These are phyloP conservation scores for Bubalus kerabau DNA, from an alignment of 2,113 vertebrate genomes.

Conservation along the genomic window DNA sequence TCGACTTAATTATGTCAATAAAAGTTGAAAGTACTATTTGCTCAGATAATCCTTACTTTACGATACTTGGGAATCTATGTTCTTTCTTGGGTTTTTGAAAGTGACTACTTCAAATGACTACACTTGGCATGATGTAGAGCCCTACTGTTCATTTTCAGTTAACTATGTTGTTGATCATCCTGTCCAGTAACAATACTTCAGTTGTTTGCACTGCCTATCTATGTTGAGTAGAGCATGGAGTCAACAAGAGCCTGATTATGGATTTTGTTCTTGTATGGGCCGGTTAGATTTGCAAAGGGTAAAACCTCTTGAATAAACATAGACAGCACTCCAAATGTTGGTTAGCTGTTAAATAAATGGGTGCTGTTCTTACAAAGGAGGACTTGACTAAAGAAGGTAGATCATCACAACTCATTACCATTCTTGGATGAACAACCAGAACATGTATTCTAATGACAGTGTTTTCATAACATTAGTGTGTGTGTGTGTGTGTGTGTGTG, in stretches of 20 bases:
- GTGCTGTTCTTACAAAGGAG: conserved; percentile 16
- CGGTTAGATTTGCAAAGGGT: conserved; percentile 20
- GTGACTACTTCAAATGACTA: neutral
- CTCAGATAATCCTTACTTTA: conserved; percentile 2
- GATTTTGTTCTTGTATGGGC: conserved; percentile 44
- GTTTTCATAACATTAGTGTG: neutral
- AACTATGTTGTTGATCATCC: neutral
- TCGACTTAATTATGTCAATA: neutral
- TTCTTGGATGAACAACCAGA: conserved; percentile 36
- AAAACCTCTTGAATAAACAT: conserved; percentile 41
- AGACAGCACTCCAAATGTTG: conserved; percentile 12
- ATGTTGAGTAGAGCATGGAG: neutral
- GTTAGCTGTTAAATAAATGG: conserved; percentile 40
- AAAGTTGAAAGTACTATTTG: conserved; percentile 7
- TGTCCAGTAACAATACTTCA: conserved; percentile 15
- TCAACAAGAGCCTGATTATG: neutral
- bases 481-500: neutral
- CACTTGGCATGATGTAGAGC: neutral
- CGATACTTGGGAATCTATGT: neutral
- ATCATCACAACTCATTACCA: conserved; percentile 15
- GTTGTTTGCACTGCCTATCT: conserved; percentile 31
- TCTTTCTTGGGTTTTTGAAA: neutral
- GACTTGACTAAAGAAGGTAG: conserved; percentile 20
- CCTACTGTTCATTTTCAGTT: neutral
- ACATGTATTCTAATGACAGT: neutral